Conservation (phyloP, 2,113 vertebrate species). For the Paramormyrops kingsleyae region DNA sequence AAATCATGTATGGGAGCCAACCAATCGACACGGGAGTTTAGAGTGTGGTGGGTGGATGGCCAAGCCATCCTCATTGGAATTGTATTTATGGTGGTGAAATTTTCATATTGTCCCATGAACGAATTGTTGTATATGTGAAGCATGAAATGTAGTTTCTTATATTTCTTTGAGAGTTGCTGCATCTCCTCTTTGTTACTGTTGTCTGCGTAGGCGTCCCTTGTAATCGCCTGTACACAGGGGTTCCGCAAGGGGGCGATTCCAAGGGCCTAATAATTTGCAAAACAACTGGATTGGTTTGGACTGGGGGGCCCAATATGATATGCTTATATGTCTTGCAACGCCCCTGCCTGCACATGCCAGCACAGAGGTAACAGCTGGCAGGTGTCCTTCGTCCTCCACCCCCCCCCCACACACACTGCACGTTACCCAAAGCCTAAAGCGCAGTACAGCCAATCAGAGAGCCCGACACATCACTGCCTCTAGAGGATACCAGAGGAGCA, state of each 20-base stretch:
- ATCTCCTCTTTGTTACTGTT: neutral
- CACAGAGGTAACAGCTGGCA: neutral
- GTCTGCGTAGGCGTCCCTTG: neutral
- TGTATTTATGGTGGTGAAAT: neutral
- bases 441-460: neutral
- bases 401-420: neutral
- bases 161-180: neutral
- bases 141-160: neutral
- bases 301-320: no score
- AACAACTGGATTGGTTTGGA: no score
- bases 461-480: neutral
- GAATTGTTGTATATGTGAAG: neutral
- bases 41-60: neutral
- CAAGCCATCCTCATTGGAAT: neutral
- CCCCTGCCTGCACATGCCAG: neutral
- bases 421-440: neutral
- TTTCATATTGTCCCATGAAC: neutral
- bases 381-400: neutral
- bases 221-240: neutral
- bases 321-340: no score
- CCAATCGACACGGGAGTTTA: neutral
- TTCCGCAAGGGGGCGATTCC: no score
- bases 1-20: neutral
- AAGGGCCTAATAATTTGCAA: no score
- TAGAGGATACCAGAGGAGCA: neutral